phyloP scores from a whole-genome alignment of 2,797 vertebrate species.

The Cygnus olor region DNA sequence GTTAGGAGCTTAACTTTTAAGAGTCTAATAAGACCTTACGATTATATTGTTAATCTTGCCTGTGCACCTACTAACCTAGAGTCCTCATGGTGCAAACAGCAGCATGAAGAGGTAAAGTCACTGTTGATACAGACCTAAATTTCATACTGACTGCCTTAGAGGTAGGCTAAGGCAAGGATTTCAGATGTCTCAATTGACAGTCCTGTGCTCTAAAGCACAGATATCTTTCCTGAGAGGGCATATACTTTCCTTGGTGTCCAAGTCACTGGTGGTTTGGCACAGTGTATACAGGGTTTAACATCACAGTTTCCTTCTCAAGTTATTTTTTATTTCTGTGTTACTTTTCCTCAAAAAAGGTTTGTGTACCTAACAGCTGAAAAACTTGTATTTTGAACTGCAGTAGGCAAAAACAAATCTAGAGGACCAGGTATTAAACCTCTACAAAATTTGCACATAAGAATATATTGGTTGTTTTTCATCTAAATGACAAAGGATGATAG shows the following conservation, averaged over 20 bases:
- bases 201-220: background rate
- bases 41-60: background rate
- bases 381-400: background rate
- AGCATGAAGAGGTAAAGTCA: background rate
- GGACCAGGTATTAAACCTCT: background rate
- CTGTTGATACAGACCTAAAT: background rate
- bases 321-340: background rate
- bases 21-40: background rate
- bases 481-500: background rate
- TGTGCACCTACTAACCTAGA: background rate
- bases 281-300: background rate
- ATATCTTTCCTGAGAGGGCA: background rate
- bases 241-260: background rate
- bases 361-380: background rate
- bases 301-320: background rate
- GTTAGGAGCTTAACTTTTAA: background rate
- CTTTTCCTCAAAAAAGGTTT: background rate
- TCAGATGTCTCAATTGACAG: background rate
- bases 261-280: background rate
- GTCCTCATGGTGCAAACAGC: background rate
- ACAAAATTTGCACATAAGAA: background rate
- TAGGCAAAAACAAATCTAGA: background rate
- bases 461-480: background rate
- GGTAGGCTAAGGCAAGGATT: background rate
- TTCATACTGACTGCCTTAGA: background rate